Evolutionary conservation across 1,140 invertebrate genomes (phyloP).

Genomic region (Aphelenchoides fujianensis): DNA sequence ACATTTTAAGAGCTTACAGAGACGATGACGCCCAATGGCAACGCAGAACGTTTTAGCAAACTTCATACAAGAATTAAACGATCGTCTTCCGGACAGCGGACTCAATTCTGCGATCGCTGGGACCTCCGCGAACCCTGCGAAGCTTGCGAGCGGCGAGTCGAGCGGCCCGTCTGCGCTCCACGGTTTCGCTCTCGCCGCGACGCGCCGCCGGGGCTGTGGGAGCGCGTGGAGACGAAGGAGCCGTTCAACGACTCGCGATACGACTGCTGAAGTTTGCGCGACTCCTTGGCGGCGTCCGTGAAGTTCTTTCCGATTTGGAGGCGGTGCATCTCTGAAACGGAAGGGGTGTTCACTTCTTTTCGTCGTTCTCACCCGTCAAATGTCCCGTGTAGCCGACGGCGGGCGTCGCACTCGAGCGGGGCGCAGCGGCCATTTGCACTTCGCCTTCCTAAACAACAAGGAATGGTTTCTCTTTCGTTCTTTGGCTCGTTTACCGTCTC

Average conservation of each 20-base stretch:
- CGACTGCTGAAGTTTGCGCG: conserved; percentile 22
- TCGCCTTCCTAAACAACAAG: conserved; percentile 8
- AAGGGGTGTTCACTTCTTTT: background rate
- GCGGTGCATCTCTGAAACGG: conserved; percentile 25
- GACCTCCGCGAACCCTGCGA: too few species aligned
- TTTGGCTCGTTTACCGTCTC: background rate
- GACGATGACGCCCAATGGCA: too few species aligned
- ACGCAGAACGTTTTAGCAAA: too few species aligned
- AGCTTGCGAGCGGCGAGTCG: conserved; percentile 5
- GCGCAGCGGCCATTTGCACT: background rate
- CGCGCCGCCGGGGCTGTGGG: background rate
- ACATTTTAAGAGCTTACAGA: too few species aligned
- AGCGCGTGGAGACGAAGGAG: conserved; percentile 2
- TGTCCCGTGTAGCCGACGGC: conserved; percentile 24
- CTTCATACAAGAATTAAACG: too few species aligned
- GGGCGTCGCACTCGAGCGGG: background rate
- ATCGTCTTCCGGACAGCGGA: too few species aligned
- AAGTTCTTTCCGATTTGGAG: conserved; percentile 22
- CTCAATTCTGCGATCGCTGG: too few species aligned
- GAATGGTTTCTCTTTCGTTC: background rate
- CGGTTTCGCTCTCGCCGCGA: background rate
- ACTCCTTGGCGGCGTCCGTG: conserved; percentile 25
- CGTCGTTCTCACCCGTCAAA: conserved; percentile 14
- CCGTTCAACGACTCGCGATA: conserved; percentile 23
- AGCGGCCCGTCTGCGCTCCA: background rate